Percentiles rank a stretch among this genome's conserved stretches.
Evolutionary conservation across 2,888 invertebrate genomes (phyloP).

Genomic region (Drosophila nigricruria): DNA sequence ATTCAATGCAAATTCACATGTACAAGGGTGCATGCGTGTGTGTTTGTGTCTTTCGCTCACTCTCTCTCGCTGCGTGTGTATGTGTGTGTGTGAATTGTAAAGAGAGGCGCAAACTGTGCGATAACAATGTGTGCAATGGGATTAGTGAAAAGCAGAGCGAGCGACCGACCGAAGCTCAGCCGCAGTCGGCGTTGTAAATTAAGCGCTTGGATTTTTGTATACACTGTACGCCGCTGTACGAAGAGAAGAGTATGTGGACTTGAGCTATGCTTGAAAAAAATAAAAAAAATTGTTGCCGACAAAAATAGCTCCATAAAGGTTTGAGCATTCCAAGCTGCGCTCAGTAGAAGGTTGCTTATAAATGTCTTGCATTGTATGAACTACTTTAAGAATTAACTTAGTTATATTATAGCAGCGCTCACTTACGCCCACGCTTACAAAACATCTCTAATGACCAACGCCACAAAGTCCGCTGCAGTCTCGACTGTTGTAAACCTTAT

Average conservation of each 20-base stretch:
- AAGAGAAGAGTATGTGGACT: neutral
- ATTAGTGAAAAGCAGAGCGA: slow-evolving; percentile 60
- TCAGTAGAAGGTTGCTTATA: neutral
- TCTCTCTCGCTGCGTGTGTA: neutral
- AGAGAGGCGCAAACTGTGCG: slow-evolving; percentile 21
- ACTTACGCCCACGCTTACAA: neutral
- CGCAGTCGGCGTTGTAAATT: slow-evolving; percentile 56
- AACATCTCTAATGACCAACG: neutral
- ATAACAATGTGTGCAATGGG: slow-evolving; percentile 65
- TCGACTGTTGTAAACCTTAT: neutral
- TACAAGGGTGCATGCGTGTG: neutral
- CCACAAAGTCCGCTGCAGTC: neutral
- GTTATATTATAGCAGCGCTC: neutral
- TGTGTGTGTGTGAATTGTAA: neutral
- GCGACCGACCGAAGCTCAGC: slow-evolving; percentile 36
- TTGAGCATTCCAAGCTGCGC: neutral
- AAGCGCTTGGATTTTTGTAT: slow-evolving; percentile 38
- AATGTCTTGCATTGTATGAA: neutral
- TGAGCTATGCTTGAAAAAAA: neutral
- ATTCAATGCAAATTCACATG: slow-evolving; percentile 68
- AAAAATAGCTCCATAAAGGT: neutral
- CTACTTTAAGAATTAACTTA: neutral
- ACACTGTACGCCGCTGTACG: neutral
- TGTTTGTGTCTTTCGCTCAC: neutral
- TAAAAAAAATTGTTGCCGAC: too few relatives aligned